These are phyloP conservation scores for Gibbula magus DNA, from an alignment of 2,888 invertebrate species.

Conservation along the genomic window DNA sequence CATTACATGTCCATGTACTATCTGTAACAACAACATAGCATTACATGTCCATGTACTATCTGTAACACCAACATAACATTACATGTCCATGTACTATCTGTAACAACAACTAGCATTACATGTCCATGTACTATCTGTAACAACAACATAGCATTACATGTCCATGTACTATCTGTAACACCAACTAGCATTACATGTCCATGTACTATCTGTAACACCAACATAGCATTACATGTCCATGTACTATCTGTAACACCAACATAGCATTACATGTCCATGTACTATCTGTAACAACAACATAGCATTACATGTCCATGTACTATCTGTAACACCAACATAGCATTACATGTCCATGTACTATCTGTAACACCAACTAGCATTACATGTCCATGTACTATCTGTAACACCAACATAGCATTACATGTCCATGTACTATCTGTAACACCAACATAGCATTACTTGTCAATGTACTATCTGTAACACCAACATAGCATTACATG, in stretches of 20 bases:
- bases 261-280: neutral
- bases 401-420: neutral
- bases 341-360: too few species aligned
- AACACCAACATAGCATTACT: neutral
- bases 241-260: neutral
- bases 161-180: neutral
- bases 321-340: neutral
- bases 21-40: neutral
- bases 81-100: neutral
- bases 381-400: neutral
- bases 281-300: neutral
- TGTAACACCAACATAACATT: neutral
- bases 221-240: neutral
- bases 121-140: neutral
- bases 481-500: neutral
- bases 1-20: too few species aligned
- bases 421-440: neutral
- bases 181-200: neutral
- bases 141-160: neutral
- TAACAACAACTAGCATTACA: neutral
- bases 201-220: neutral
- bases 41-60: neutral
- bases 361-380: neutral
- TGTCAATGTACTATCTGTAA: neutral
- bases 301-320: neutral